phyloP scores from a whole-genome alignment of 2,797 vertebrate species.

The Cephalopachus bancanus region DNA sequence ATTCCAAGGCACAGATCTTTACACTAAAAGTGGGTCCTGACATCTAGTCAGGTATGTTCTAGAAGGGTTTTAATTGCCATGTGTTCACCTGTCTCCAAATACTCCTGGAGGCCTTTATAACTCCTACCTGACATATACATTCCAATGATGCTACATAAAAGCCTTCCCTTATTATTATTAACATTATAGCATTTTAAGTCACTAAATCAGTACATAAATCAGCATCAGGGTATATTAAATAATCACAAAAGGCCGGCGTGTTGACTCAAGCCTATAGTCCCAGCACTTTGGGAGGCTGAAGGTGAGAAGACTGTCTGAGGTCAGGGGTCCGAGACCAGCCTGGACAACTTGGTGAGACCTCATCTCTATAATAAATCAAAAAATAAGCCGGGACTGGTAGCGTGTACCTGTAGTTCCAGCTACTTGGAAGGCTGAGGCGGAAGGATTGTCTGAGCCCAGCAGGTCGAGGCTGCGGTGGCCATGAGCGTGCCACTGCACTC shows the following conservation, averaged over 20 bases:
- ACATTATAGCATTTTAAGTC: neutral
- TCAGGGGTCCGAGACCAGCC: neutral
- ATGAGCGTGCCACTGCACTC: neutral
- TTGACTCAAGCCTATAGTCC: neutral
- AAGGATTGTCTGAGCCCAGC: neutral
- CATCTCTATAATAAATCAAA: neutral
- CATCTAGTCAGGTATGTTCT: neutral
- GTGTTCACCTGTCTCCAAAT: neutral
- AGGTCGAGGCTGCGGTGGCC: neutral
- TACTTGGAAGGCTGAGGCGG: neutral
- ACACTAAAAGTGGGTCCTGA: neutral
- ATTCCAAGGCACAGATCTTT: neutral
- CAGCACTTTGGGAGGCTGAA: neutral
- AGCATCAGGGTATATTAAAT: neutral
- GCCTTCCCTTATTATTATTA: neutral
- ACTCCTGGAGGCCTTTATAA: neutral
- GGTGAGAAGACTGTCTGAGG: neutral
- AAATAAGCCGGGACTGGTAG: neutral
- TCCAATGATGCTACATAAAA: neutral
- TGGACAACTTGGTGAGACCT: neutral
- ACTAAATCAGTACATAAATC: constrained; percentile 17
- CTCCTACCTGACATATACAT: neutral
- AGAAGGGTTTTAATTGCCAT: neutral
- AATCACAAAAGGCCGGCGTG: neutral
- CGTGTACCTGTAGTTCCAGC: neutral